These are phyloP conservation scores for Oxyteleia sp. DNA, from an alignment of 2,888 invertebrate genomes.

Conservation along the genomic window DNA sequence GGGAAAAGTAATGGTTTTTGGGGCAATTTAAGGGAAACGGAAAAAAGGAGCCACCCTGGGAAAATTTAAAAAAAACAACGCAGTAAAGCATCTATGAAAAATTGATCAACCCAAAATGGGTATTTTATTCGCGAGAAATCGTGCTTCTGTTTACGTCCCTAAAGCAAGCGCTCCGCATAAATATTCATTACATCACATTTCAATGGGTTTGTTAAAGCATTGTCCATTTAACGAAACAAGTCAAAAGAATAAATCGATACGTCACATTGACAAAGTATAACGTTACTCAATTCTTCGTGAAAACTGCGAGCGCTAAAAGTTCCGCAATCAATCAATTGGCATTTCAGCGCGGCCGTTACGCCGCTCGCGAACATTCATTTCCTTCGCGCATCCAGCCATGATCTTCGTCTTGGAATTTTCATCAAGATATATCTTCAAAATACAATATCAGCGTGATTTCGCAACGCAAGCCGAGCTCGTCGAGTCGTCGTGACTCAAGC, in stretches of 20 bases:
- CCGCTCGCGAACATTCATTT: conserved; percentile 40
- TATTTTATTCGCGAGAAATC: no score
- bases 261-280: conserved; percentile 31
- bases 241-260: conserved; percentile 51
- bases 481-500: conserved; percentile 13
- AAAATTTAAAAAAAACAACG: no score
- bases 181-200: conserved; percentile 34
- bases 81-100: no score
- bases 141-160: no score
- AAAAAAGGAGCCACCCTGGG: no score
- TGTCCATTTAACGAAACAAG: conserved; percentile 50
- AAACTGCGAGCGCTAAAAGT: conserved; percentile 21
- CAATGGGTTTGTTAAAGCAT: conserved; percentile 13
- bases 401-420: conserved; percentile 32
- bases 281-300: conserved; percentile 38
- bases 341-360: conserved; percentile 23
- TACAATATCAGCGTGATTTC: conserved; percentile 25
- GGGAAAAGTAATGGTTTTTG: no score
- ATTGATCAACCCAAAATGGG: no score
- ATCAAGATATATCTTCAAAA: conserved; percentile 9
- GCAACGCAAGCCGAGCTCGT: neutral
- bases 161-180: conserved; percentile 12
- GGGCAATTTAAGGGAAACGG: no score
- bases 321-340: conserved; percentile 48
- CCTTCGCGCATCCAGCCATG: conserved; percentile 25